Evolutionary conservation across 2,797 vertebrate genomes (phyloP).

Genomic region (Enteromius afrohamiltoni): DNA sequence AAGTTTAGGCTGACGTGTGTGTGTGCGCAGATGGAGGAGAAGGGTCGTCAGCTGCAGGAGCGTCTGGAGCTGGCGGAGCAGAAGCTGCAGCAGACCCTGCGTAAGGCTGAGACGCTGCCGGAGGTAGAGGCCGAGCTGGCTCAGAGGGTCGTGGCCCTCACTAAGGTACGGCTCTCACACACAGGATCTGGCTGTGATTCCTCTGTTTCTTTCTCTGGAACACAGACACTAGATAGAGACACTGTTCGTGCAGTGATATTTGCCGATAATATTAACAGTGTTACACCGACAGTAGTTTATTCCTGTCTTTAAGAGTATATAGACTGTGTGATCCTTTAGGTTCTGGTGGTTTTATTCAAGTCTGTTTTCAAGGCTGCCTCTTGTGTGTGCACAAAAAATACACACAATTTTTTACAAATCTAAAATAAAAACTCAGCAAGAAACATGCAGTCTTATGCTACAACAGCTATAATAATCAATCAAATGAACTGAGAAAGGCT

Average conservation of each 20-base stretch:
- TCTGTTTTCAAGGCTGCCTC: background rate
- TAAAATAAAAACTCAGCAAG: no score
- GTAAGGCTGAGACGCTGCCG: slow-evolving; percentile 92
- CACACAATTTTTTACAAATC: no score
- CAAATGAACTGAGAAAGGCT: no score
- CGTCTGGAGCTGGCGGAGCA: slow-evolving; percentile 94
- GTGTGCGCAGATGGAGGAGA: slow-evolving; percentile 86
- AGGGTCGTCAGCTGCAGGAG: slow-evolving; percentile 91
- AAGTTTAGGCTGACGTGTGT: no score
- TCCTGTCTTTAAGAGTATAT: no score
- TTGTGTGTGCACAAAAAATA: background rate
- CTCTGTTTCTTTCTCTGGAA: no score
- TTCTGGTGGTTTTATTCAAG: background rate
- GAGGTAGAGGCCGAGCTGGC: slow-evolving; percentile 96
- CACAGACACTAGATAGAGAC: no score
- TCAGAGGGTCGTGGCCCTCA: slow-evolving; percentile 92
- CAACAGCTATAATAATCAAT: no score
- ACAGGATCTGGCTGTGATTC: background rate
- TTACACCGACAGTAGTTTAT: no score
- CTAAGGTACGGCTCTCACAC: slow-evolving; percentile 76
- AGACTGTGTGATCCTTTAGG: no score
- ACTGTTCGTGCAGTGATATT: no score
- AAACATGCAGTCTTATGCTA: background rate
- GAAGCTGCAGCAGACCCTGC: slow-evolving; percentile 94
- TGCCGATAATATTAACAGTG: no score